A percentile compares a stretch with the other conserved stretches of the same genome.
Conservation (phyloP, 2,113 vertebrate genomes). For the Gulo gulo region DNA sequence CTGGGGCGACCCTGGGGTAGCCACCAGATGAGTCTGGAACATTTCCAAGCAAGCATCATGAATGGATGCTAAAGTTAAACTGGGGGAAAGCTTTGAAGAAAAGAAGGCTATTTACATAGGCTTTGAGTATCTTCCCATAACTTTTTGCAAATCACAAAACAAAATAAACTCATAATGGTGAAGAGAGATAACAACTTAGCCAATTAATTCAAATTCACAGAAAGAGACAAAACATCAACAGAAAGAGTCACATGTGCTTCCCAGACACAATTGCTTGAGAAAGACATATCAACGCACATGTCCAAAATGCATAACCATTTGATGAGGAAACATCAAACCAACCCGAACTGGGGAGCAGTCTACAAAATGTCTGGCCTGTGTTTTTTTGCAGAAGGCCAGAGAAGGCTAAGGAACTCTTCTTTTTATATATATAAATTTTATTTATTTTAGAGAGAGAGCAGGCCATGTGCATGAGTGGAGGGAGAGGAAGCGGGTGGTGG, state of each 20-base stretch:
- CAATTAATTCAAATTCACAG: neutral
- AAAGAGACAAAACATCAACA: conserved; percentile 1
- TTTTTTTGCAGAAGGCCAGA: neutral
- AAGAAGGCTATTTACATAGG: neutral
- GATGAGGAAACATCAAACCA: neutral
- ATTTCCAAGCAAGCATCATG: neutral
- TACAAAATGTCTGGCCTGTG: neutral
- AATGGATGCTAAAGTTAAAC: neutral
- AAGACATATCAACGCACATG: neutral
- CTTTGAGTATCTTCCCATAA: neutral
- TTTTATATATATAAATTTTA: neutral
- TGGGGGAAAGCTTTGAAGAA: neutral
- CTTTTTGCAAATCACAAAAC: conserved; percentile 17
- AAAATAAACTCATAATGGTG: neutral
- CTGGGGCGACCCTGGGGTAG: neutral
- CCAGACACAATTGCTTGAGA: neutral
- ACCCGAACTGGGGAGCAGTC: neutral
- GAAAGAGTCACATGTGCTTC: neutral
- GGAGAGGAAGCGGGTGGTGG: neutral
- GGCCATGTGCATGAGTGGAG: neutral
- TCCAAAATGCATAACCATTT: neutral
- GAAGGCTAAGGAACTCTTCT: neutral
- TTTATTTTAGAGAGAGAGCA: neutral
- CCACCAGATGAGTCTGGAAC: neutral
- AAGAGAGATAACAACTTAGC: neutral